Base-by-base conservation (phyloP, 2,888 invertebrate species). In the Platycheirus rosarum region DNA sequence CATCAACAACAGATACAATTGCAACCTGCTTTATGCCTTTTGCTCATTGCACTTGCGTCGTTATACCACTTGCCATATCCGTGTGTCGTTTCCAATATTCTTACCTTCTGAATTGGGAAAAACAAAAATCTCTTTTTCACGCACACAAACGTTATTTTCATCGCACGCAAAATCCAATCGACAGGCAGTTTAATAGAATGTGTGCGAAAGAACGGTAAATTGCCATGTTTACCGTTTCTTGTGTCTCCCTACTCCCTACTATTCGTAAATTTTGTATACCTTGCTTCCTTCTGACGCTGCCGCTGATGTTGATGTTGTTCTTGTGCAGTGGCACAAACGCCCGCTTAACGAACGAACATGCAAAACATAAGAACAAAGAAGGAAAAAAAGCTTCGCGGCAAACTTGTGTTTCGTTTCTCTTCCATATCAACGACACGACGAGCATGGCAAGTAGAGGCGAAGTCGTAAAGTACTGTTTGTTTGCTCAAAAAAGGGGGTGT, bases 121-220 rank as follows among this genome's bases (percentile, higher is more conserved):
- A 44, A 60, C 42, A 29, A 40, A 37, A 37, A 29, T 60, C 60
- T 44, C 60, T 44, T 60, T 42, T 42, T 37, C 23, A 40, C 29
- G 26, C 29, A 44, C 16, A 42, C 55, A 20, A 23, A 14, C 42
- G 14, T 23, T 13, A 20, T 20, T 2, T 9, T 18, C 20, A 46
- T 20, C 11, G 16, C 44, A 44, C 60, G 60, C 60, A 60, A 60
- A 29, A 60, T 16, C 60, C 16, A 42, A 8, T 32, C 16, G 16
- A 11, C 26, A 42, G 26, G 14, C 60, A 60, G 23, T 44, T 16
- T 44, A 29, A 18, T 44, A 18, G 44, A 60, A 71, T 71, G 75
- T 80, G 53, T 75, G 75, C 46, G 80, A 75, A 48, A 75, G 75
- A 75, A 80, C 80, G 80, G 80, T 80, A 80, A 80, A 75, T 71